A percentile compares a stretch with the other conserved stretches of the same genome.
Conservation (phyloP, 2,797 vertebrate genomes). For the Tympanoctomys barrerae region DNA sequence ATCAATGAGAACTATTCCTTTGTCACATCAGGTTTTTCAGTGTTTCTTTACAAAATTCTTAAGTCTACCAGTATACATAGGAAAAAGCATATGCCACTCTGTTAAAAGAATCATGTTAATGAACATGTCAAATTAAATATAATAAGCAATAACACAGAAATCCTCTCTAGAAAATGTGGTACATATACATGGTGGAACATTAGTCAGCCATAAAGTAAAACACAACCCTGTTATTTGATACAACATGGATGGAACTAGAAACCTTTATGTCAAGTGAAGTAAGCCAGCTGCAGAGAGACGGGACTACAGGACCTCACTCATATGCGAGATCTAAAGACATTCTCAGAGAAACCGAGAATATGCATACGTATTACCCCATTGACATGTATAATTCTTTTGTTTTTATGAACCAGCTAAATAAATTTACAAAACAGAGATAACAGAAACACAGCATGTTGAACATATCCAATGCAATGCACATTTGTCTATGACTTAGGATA, state of each 20-base stretch:
- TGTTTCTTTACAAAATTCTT: neutral
- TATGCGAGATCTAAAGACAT: neutral
- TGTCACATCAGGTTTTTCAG: neutral
- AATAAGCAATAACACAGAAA: slow-evolving; percentile 18
- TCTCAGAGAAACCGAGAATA: neutral
- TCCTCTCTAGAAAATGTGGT: neutral
- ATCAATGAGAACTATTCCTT: slow-evolving; percentile 34
- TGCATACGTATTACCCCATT: neutral
- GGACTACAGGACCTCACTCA: neutral
- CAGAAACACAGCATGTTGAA: neutral
- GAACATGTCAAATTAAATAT: slow-evolving; percentile 28
- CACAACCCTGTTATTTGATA: neutral
- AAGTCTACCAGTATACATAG: neutral
- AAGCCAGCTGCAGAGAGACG: too few relatives aligned
- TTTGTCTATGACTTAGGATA: slow-evolving; percentile 9
- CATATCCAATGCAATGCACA: neutral
- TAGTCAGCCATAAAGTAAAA: neutral
- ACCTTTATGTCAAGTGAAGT: neutral
- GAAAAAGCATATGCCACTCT: slow-evolving; percentile 15
- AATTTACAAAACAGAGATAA: neutral
- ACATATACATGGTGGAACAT: neutral
- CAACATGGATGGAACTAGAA: neutral
- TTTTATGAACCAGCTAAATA: neutral
- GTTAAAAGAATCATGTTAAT: slow-evolving; percentile 52
- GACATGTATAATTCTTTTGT: neutral